These are phyloP conservation scores for Pipistrellus nathusii DNA, from an alignment of 2,797 vertebrate genomes.

Conservation along the genomic window DNA sequence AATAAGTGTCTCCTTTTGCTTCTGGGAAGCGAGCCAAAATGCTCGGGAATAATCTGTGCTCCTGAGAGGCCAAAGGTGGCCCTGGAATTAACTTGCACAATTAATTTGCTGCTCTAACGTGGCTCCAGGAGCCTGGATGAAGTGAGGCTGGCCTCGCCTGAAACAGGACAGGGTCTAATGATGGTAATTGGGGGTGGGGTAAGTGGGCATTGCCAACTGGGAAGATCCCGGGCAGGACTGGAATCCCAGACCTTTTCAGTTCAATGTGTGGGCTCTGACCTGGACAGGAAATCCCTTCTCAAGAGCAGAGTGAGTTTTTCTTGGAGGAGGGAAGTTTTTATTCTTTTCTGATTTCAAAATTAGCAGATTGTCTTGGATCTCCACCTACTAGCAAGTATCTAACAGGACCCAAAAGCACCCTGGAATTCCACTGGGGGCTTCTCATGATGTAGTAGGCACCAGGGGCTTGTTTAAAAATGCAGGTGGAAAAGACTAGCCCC, in stretches of 20 bases:
- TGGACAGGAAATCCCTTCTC: background rate
- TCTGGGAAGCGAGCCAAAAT: background rate
- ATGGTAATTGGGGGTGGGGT: no score
- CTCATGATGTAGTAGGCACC: background rate
- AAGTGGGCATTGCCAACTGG: no score
- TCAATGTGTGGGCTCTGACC: no score
- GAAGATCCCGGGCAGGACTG: background rate
- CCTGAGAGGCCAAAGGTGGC: background rate
- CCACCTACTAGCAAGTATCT: background rate
- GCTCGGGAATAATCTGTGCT: background rate
- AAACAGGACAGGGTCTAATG: background rate
- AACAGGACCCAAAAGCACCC: background rate
- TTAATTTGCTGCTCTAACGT: background rate
- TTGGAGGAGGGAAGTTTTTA: background rate
- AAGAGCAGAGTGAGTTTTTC: background rate
- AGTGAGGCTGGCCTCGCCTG: background rate
- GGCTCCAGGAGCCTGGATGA: background rate
- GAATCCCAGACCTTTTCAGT: background rate
- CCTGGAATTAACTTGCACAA: background rate
- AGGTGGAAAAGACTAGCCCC: background rate
- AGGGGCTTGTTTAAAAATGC: background rate
- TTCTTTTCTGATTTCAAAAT: background rate
- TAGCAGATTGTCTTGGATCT: background rate
- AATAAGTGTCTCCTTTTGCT: background rate
- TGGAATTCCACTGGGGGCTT: background rate